phyloP scores from a whole-genome alignment of 2,888 invertebrate species.

The Oscheius sp. region DNA sequence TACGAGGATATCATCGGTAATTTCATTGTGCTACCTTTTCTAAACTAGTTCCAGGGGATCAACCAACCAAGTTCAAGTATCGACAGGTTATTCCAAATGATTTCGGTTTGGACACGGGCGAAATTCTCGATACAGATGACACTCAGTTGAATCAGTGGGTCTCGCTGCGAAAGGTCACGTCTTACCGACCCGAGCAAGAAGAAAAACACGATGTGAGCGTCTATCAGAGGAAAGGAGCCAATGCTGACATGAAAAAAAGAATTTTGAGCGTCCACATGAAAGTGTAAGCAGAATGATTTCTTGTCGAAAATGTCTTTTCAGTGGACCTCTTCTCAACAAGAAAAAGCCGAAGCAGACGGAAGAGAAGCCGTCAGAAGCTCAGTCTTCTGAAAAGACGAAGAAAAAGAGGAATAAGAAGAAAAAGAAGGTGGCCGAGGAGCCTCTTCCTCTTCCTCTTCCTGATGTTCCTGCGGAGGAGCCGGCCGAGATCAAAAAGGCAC shows the following conservation, averaged over 20 bases:
- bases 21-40: not conserved
- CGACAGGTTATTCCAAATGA: conserved; percentile 86
- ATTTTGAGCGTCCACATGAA: conserved; percentile 76
- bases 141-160: conserved; percentile 95
- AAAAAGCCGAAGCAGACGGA: conserved; percentile 32
- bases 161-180: conserved; percentile 83
- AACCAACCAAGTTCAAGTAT: conserved; percentile 91
- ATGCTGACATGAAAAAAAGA: conserved; percentile 83
- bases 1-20: conserved; percentile 90
- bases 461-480: not conserved
- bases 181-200: conserved; percentile 79
- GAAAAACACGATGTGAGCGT: conserved; percentile 85
- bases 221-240: conserved; percentile 83
- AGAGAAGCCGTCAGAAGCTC: conserved; percentile 15
- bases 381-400: conserved; percentile 9
- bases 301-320: not conserved
- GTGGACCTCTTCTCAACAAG: not conserved
- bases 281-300: conserved; percentile 26
- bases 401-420: conserved; percentile 18
- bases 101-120: conserved; percentile 89
- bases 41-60: conserved; percentile 76
- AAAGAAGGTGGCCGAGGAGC: not conserved
- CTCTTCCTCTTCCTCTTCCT: too few relatives aligned
- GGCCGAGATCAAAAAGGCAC: not conserved
- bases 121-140: conserved; percentile 92